Base-by-base conservation (phyloP, 2,797 vertebrate species). In the Scolopax rusticola region DNA sequence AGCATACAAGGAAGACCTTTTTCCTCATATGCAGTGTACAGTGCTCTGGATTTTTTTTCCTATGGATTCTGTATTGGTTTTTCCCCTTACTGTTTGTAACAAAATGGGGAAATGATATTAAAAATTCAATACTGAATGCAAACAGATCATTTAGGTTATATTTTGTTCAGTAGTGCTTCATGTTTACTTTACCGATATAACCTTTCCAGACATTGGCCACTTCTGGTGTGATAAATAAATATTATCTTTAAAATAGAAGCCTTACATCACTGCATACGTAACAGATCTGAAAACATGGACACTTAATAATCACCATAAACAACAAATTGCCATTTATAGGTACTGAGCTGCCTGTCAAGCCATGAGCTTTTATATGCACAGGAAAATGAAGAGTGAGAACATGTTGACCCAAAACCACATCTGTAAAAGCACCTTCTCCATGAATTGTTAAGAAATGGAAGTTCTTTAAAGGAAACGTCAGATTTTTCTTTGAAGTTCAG, bases 81-180 rank as follows among this genome's bases (percentile, higher is more conserved):
- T 97, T 93, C 90, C 96, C 90, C 82, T 70, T 86, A 76, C 48
- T 60, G 53, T 88, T 96, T 84, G 79, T 91, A 95, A 95, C 87
- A 95, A 97, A 97, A 96, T 93, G 84, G 88, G 91, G 95, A 98
- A 98, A 98, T 97, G 93, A 97, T 97, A 96, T 98, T 93, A 84
- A 96, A 97, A 97, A 95, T 97, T 96, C 97, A 96, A 95, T 97
- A 96, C 73, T 54, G 76, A 97, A 84, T 80, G 95, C 97, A 97
- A 97, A 98, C 89, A 97, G 84, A 91, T 84, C 84, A 71, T 96
- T 95, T 95, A 87, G 84, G 73, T 84, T 94, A 90, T 90, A 90
- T 94, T 96, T 96, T 85, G 83, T 93, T 97, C 80, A 85, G 90
- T 53, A 93, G 91, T 89, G 86, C 63, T 94, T 89, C 30, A 5